Conservation (phyloP, 92 coral and sea anemone genomes). For the Plumapathes pennacea region DNA sequence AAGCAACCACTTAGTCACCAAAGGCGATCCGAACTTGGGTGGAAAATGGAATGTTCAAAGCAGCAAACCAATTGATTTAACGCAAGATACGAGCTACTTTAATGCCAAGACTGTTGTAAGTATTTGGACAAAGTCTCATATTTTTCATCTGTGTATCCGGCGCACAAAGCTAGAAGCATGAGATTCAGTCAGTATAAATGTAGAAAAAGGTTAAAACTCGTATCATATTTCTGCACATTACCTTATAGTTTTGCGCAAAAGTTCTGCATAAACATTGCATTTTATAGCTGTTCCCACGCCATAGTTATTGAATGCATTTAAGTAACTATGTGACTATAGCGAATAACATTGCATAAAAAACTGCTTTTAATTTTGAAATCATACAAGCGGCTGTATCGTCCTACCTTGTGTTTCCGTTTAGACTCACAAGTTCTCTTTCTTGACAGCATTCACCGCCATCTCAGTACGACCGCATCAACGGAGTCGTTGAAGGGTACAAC, state of each 20-base stretch:
- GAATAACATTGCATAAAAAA: too few species aligned
- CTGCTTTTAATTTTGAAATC: background rate
- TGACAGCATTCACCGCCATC: conserved; percentile 75
- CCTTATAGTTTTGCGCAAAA: too few species aligned
- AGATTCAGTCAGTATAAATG: too few species aligned
- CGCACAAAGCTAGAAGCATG: too few species aligned
- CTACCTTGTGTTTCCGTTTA: background rate
- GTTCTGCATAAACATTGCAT: too few species aligned
- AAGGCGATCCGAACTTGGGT: conserved; percentile 56
- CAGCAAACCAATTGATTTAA: conserved; percentile 56
- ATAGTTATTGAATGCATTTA: too few species aligned
- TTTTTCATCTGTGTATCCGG: background rate
- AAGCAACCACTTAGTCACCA: conserved; percentile 60
- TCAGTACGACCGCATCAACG: conserved; percentile 89
- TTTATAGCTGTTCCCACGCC: too few species aligned
- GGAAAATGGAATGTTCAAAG: conserved; percentile 72
- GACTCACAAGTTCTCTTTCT: background rate
- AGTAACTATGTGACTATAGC: too few species aligned
- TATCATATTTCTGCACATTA: too few species aligned
- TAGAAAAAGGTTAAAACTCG: too few species aligned
- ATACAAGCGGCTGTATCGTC: background rate
- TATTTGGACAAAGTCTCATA: background rate
- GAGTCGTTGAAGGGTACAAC: conserved; percentile 82
- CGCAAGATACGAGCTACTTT: conserved; percentile 77
- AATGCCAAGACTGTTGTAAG: conserved; percentile 67